Evolutionary conservation across 1,140 invertebrate genomes (phyloP), one percentile per base, ranked within the genome.

Genomic region (Bursaphelenchus mucronatus): DNA sequence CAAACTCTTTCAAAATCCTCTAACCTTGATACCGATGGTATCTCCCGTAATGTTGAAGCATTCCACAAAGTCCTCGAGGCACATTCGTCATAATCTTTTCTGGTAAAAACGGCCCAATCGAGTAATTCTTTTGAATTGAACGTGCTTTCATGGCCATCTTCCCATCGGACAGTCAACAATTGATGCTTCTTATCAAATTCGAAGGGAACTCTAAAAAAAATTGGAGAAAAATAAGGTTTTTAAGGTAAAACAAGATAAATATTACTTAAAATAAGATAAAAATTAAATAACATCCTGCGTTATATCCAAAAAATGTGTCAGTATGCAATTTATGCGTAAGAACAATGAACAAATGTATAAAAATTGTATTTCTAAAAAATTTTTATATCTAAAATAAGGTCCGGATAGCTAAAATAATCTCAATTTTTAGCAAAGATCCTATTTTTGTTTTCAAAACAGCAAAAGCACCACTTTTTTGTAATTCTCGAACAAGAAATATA

Each of bases 111-210:
- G 13, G 68, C 56, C 70, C 70, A 71, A 10, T 58, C 19, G 8
- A 74, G 21, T 15, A 73, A 45, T 53, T 73, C 68, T n/a, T 63
- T 46, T 7, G 61, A 41, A 11, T 46, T 46, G 53, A 71, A 73
- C 7, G 5, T 9, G 39, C 61, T 67, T 66, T 67, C 64, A 43
- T 66, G 52, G 13, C 69, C 65, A 55, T 62, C 73, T 41, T 47
- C 52, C 76, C 63, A 69, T 15, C 19, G 45, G n/a, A 66, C 10
- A 47, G 13, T 61, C 19, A 73, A 46, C 19, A 49, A 39, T 71
- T 73, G 71, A 10, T 55, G 56, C 7, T 46, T 11, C 13, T 6
- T 8, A 17, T 73, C 58, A 43, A 73, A 73, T 8, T 15, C 17
- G n/a, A 73, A 43, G 7, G 67, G 40, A 52, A 71, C 46, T 17